phyloP scores from a whole-genome alignment of 2,797 vertebrate species.

The Eptatretus atami region DNA sequence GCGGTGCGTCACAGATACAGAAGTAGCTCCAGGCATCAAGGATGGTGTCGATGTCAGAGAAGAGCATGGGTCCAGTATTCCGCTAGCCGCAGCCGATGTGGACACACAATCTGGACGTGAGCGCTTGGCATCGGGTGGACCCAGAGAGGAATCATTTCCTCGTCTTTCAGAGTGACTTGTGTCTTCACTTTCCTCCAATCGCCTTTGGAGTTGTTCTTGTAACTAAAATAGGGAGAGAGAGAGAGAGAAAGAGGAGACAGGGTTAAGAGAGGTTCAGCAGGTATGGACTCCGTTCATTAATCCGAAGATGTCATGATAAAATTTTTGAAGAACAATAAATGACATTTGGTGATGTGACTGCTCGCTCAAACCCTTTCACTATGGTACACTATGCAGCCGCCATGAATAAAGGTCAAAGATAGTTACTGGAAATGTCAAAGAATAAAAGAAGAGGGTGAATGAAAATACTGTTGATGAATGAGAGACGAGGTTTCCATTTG shows the following conservation, averaged over 20 bases:
- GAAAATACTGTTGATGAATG: too few species aligned
- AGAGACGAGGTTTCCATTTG: too few species aligned
- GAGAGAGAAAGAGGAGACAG: neutral
- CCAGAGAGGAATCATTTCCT: neutral
- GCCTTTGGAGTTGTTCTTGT: neutral
- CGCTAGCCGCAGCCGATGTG: neutral
- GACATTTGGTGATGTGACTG: too few species aligned
- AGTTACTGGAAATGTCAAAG: too few species aligned
- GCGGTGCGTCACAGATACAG: slow-evolving; percentile 1
- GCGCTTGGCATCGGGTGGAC: neutral
- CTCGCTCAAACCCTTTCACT: too few species aligned
- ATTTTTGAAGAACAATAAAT: too few species aligned
- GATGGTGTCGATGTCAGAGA: neutral
- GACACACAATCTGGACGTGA: neutral
- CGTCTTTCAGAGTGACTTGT: neutral
- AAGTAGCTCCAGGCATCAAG: neutral
- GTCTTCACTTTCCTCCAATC: neutral
- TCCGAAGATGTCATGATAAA: too few species aligned
- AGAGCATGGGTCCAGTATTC: neutral
- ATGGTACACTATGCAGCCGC: too few species aligned
- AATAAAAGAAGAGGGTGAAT: too few species aligned
- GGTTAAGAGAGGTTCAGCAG: too few species aligned
- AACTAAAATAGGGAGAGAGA: neutral
- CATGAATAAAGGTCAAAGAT: too few species aligned
- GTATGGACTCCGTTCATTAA: too few species aligned